phyloP scores from a whole-genome alignment of 2,113 vertebrate species.

The Hepsetus odoe region DNA sequence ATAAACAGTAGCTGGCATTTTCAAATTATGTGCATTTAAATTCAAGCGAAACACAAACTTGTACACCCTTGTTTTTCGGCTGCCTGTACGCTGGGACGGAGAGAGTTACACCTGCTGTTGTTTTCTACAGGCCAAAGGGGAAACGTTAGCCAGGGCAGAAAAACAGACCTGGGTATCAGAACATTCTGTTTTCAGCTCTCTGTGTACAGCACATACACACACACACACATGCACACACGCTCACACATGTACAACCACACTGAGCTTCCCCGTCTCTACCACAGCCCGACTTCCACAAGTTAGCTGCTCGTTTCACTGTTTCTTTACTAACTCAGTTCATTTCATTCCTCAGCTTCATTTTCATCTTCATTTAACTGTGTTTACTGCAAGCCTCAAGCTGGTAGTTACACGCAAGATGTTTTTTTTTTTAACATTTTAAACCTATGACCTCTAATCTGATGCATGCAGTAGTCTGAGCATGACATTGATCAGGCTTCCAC shows the following conservation, averaged over 20 bases:
- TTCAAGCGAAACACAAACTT: slow-evolving; percentile 9
- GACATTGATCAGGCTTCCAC: slow-evolving; percentile 63
- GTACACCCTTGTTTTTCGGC: neutral
- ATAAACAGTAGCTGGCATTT: too few relatives aligned
- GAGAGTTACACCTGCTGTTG: slow-evolving; percentile 43
- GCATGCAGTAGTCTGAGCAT: neutral
- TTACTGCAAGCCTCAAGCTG: neutral
- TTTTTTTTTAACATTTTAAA: neutral
- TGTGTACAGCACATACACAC: neutral
- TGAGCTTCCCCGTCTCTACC: neutral
- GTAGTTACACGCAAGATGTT: slow-evolving; percentile 3
- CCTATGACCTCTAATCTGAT: neutral
- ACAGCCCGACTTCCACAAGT: neutral
- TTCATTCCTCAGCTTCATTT: neutral
- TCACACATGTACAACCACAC: slow-evolving; percentile 6
- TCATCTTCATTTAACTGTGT: neutral
- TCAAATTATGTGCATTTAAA: too few relatives aligned
- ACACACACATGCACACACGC: slow-evolving; percentile 9
- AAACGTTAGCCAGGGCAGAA: neutral
- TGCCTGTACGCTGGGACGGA: neutral
- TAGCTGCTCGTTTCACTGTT: neutral
- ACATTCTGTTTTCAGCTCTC: slow-evolving; percentile 8
- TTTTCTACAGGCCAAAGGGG: slow-evolving; percentile 29
- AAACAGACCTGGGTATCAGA: slow-evolving; percentile 30
- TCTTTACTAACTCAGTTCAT: neutral